Evolutionary conservation across 2,888 invertebrate genomes (phyloP).

Genomic region (Patella pellucida): DNA sequence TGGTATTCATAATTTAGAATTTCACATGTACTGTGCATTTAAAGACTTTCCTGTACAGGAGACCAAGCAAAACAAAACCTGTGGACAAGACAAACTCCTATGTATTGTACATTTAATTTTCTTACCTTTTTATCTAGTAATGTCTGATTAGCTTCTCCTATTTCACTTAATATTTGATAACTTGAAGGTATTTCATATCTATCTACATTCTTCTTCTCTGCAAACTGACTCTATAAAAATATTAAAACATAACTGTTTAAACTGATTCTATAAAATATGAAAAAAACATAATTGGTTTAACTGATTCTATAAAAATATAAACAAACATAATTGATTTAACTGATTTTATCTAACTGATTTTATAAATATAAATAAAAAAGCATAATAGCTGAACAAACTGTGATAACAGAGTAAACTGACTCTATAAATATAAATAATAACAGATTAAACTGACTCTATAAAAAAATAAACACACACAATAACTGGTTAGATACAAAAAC

Average conservation of each 20-base stretch:
- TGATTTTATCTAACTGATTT: background rate
- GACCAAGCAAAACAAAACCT: too few species aligned
- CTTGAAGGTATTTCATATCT: conserved; percentile 82
- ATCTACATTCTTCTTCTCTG: conserved; percentile 85
- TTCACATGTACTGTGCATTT: too few species aligned
- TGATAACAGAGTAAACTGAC: background rate
- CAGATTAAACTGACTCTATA: conserved; percentile 77
- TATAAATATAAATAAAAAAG: background rate
- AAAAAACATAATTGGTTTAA: background rate
- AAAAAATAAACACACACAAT: conserved; percentile 16
- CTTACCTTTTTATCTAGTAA: conserved; percentile 83
- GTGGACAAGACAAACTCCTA: too few species aligned
- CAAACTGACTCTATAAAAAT: conserved; percentile 79
- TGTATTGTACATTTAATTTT: too few species aligned
- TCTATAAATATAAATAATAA: background rate
- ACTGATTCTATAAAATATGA: background rate
- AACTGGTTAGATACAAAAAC: too few species aligned
- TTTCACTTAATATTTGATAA: conserved; percentile 84
- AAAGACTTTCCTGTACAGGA: too few species aligned
- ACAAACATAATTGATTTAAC: background rate
- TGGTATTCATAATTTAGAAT: too few species aligned
- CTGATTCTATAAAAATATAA: too few species aligned
- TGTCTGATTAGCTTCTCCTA: conserved; percentile 87
- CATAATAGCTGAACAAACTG: too few species aligned
- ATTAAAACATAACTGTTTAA: background rate